Percentiles rank a stretch among this genome's conserved stretches.
Evolutionary conservation across 2,888 invertebrate species (phyloP).

Genomic region (Ditylenchus weischeri): DNA sequence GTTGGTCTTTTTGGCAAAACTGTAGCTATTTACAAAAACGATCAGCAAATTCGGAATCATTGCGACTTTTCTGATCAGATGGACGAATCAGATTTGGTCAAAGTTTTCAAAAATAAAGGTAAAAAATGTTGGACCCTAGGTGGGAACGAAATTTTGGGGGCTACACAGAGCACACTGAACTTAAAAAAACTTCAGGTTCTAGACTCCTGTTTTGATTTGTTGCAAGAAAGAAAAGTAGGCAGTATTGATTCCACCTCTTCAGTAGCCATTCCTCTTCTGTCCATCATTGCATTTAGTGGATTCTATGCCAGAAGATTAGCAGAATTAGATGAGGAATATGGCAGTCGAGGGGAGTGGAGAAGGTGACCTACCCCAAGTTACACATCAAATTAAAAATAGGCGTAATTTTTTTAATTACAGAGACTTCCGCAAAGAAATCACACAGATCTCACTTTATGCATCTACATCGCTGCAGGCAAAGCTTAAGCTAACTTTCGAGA

Average conservation of each 20-base stretch:
- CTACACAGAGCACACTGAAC: no score
- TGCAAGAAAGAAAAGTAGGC: neutral
- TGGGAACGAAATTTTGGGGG: no score
- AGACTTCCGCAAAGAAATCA: conserved; percentile 8
- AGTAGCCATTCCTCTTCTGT: conserved; percentile 2
- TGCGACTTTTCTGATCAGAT: no score
- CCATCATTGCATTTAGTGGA: conserved; percentile 2
- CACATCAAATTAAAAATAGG: neutral
- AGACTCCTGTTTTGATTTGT: neutral
- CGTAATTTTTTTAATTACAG: neutral
- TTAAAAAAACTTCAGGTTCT: no score
- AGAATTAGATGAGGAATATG: conserved; percentile 12
- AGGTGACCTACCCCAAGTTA: neutral
- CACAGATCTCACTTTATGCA: conserved; percentile 9
- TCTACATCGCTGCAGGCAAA: neutral
- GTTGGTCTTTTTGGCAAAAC: no score
- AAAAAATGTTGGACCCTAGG: no score
- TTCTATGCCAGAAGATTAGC: conserved; percentile 6
- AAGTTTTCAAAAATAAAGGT: no score
- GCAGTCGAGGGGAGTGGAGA: neutral
- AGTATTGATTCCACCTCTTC: neutral
- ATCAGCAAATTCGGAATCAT: no score
- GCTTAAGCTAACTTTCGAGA: neutral
- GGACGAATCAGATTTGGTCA: no score
- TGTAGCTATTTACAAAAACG: no score